Percentiles rank a stretch among this genome's conserved stretches.
Conservation (phyloP, 1,140 invertebrate genomes). For the Lucilia cuprina region DNA sequence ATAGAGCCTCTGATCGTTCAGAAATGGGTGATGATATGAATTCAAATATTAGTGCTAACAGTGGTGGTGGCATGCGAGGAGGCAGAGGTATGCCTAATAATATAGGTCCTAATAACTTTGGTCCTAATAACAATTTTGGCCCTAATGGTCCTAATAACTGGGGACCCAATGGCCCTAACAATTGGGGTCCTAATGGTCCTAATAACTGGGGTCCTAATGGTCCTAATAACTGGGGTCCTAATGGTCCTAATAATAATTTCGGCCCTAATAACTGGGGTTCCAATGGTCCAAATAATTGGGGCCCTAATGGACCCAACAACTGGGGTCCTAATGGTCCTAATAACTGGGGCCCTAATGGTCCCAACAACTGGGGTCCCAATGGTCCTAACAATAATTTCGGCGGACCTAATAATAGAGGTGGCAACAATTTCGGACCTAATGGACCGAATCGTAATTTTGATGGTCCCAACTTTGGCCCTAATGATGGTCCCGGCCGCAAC, state of each 20-base stretch:
- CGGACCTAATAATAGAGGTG: slow-evolving; percentile 12
- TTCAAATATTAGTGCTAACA: background rate
- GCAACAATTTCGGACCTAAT: slow-evolving; percentile 22
- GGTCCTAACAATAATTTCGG: slow-evolving; percentile 16
- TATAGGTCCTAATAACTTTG: slow-evolving; percentile 32
- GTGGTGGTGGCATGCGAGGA: too few species aligned
- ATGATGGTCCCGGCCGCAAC: slow-evolving; percentile 26
- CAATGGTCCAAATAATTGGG: slow-evolving; percentile 11
- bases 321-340: slow-evolving; percentile 35
- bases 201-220: slow-evolving; percentile 37
- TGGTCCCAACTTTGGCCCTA: slow-evolving; percentile 18
- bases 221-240: slow-evolving; percentile 29
- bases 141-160: slow-evolving; percentile 39
- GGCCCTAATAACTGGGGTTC: too few species aligned
- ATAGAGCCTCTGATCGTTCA: background rate
- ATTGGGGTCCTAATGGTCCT: slow-evolving; percentile 34
- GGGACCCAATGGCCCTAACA: too few species aligned
- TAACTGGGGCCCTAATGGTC: slow-evolving; percentile 37
- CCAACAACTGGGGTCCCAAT: slow-evolving; percentile 34
- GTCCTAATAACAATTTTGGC: background rate
- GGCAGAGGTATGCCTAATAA: background rate
- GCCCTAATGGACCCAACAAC: slow-evolving; percentile 15
- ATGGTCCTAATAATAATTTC: slow-evolving; percentile 9
- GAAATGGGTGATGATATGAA: background rate
- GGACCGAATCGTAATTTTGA: background rate